Base-by-base conservation (phyloP, 2,888 invertebrate genomes). In the Chrysina gloriosa region DNA sequence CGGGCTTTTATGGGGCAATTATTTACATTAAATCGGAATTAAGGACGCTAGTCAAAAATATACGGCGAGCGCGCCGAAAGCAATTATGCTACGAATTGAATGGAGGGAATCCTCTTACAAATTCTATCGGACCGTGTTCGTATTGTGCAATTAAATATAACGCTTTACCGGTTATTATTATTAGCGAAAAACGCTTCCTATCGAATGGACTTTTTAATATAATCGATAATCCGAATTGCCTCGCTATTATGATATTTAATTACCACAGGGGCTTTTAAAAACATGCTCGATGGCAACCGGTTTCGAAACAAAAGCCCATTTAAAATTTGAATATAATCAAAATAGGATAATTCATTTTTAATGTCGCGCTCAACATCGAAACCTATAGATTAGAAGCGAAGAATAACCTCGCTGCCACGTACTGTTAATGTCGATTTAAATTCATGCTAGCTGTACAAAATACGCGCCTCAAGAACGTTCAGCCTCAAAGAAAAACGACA, bases 1-100 rank as follows among this genome's bases (percentile, higher is more conserved):
- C 34, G 34, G 9, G n/a, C 54, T 21, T 54, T 54, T 54, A 54
- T 54, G 54, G 34, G 16, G 54, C 36, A 54, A 54, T 54, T 54
- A 54, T 54, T 54, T 54, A 54, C 34, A 34, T 54, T 21, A 54
- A 48, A 54, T 54, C n/a, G 23, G 16, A 50, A 50, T 50, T 31
- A 27, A 50, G 29, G 27, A 50, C n/a, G n/a, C 29, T 45, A 45
- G 4, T 19, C n/a, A 36, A 36, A 5, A 14, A 11, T n/a, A 36
- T 36, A 11, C 9, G 36, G n/a, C 36, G 14, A 14, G 5, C 14
- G 11, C 5, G 5, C 14, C 14, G n/a, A 11, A 36, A 36, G 14
- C 9, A 14, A 14, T n/a, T 11, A 36, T 11, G 11, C 36, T 36
- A 36, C 7, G 14, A 36, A 36, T 36, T 36, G 36, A 36, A 36